Evolutionary conservation across 2,888 invertebrate species (phyloP).

Genomic region (Diadegma fenestrale): DNA sequence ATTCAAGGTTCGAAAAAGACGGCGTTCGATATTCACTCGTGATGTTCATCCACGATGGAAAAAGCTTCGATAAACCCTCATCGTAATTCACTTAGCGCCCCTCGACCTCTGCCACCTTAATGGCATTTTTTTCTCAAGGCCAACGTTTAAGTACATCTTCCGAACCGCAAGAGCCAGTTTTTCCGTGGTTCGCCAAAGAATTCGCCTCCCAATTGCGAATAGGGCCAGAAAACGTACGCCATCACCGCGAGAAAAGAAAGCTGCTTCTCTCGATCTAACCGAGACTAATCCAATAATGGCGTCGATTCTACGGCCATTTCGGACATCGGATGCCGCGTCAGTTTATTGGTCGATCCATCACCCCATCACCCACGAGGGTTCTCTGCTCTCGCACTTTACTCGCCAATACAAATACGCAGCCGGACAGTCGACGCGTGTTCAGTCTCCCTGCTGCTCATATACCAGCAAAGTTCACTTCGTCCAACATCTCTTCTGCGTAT

Average conservation of each 20-base stretch:
- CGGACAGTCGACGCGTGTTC: conserved; percentile 36
- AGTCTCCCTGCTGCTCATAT: conserved; percentile 16
- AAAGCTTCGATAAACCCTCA: conserved; percentile 20
- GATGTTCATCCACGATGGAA: conserved; percentile 32
- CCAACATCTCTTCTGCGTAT: conserved; percentile 60
- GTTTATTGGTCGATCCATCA: conserved; percentile 84
- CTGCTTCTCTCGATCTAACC: conserved; percentile 32
- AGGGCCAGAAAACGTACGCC: neutral
- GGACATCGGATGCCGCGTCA: conserved; percentile 82
- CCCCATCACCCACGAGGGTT: conserved; percentile 77
- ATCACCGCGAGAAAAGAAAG: conserved; percentile 37
- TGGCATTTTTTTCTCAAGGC: conserved; percentile 56
- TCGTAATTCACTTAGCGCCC: conserved; percentile 34
- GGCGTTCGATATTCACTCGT: conserved; percentile 42
- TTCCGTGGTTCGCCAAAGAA: conserved; percentile 43
- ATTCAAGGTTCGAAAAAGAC: neutral
- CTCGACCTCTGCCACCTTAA: conserved; percentile 52
- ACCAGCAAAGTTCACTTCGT: conserved; percentile 62
- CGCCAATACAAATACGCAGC: conserved; percentile 8
- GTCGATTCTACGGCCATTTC: conserved; percentile 81
- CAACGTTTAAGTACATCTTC: conserved; percentile 28
- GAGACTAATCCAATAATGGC: conserved; percentile 81
- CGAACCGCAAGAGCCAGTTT: neutral
- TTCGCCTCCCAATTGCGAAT: conserved; percentile 26
- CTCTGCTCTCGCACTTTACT: conserved; percentile 52